Evolutionary conservation across 2,888 invertebrate genomes (phyloP).

Genomic region (Nomada lathburiana): DNA sequence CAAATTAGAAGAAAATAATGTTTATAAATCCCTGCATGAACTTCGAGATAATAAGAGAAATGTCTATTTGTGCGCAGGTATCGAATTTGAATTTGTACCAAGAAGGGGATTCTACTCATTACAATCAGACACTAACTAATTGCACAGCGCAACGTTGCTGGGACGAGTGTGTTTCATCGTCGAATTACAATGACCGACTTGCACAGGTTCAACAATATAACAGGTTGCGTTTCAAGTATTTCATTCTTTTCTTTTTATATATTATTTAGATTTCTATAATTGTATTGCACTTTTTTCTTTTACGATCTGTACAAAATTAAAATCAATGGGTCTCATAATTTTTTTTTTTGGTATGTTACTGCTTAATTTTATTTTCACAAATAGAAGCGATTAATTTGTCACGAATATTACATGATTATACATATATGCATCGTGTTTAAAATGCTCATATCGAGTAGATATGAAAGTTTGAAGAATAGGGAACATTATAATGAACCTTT

Average conservation of each 20-base stretch:
- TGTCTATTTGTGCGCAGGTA: conserved; percentile 80
- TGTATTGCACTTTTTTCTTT: too few species aligned
- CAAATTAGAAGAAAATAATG: not conserved
- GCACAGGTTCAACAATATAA: conserved; percentile 89
- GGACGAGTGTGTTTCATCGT: conserved; percentile 90
- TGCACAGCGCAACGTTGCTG: conserved; percentile 92
- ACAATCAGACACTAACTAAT: conserved; percentile 89
- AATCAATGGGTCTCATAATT: too few species aligned
- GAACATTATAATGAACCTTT: not conserved
- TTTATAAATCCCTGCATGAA: conserved; percentile 2
- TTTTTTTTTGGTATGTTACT: too few species aligned
- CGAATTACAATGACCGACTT: conserved; percentile 88
- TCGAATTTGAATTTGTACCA: conserved; percentile 91
- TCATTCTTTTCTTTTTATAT: not conserved
- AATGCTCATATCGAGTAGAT: not conserved
- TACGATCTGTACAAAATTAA: too few species aligned
- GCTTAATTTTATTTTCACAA: too few species aligned
- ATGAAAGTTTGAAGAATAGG: too few species aligned
- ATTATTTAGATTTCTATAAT: not conserved
- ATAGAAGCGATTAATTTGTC: too few species aligned
- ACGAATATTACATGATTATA: too few species aligned
- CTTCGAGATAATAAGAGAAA: not conserved
- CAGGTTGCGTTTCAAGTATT: conserved; percentile 84
- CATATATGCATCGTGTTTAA: not conserved
- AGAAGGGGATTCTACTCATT: conserved; percentile 92